These are phyloP conservation scores for Criorhina ranunculi DNA, from an alignment of 2,888 invertebrate species.

Conservation along the genomic window DNA sequence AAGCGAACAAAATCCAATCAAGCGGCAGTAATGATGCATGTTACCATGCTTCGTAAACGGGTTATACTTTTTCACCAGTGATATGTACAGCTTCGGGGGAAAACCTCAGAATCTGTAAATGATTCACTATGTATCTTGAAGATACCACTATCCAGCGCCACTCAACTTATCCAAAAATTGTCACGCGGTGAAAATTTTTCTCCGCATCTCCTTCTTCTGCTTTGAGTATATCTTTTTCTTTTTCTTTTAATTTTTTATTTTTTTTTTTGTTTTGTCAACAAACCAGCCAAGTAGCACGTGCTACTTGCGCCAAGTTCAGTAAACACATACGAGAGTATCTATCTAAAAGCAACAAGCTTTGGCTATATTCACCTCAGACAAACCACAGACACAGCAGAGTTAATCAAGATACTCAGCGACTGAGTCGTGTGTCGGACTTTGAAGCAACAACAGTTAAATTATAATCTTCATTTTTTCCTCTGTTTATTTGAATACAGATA, in stretches of 20 bases:
- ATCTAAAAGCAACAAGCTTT: conserved; percentile 12
- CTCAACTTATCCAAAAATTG: not conserved
- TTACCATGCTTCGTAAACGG: not conserved
- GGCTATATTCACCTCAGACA: conserved; percentile 15
- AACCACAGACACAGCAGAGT: conserved; percentile 16
- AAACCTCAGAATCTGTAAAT: conserved; percentile 5
- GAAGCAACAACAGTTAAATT: conserved; percentile 52
- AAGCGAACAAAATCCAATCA: conserved; percentile 7
- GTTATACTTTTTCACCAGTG: not conserved
- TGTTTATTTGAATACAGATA: conserved; percentile 32
- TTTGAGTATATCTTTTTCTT: conserved; percentile 7
- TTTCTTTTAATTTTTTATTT: too few species aligned
- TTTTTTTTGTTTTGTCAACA: conserved; percentile 53
- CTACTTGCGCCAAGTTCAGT: conserved; percentile 67
- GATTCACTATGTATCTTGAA: conserved; percentile 13
- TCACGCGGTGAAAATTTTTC: not conserved
- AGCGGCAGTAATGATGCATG: not conserved
- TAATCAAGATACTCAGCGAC: conserved; percentile 20
- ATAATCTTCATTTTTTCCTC: conserved; percentile 43
- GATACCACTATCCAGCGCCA: not conserved
- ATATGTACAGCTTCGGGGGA: not conserved
- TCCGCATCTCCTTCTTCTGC: conserved; percentile 11
- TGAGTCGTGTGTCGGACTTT: conserved; percentile 50
- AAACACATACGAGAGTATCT: conserved; percentile 49
- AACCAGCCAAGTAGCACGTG: conserved; percentile 62